These are phyloP conservation scores for Drosophila nr. perissopoda DNA, from an alignment of 2,888 invertebrate species.

Conservation along the genomic window DNA sequence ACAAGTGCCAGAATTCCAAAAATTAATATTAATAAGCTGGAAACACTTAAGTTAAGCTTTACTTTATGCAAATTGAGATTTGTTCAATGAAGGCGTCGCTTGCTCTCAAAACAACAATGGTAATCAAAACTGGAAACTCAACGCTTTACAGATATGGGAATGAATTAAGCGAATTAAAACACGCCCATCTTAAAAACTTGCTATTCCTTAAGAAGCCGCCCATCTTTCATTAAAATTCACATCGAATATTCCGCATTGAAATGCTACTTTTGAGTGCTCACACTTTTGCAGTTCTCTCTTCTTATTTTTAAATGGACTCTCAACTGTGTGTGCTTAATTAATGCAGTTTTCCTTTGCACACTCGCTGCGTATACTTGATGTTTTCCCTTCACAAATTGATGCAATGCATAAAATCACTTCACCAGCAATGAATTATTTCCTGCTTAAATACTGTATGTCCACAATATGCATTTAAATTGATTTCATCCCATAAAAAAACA, in stretches of 20 bases:
- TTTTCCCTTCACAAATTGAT: background rate
- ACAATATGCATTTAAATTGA: background rate
- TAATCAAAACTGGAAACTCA: slow-evolving; percentile 27
- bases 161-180: slow-evolving; percentile 7
- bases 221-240: slow-evolving; percentile 23
- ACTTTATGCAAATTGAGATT: slow-evolving; percentile 32
- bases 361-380: slow-evolving; percentile 37
- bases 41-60: slow-evolving; percentile 7
- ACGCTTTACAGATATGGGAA: slow-evolving; percentile 23
- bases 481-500: background rate
- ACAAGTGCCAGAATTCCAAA: background rate
- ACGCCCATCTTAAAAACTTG: slow-evolving; percentile 7
- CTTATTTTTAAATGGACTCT: background rate
- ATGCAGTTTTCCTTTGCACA: slow-evolving; percentile 9
- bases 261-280: background rate
- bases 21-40: background rate
- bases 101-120: slow-evolving; percentile 3
- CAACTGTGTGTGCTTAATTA: slow-evolving; percentile 9
- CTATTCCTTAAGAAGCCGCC: background rate
- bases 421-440: slow-evolving; percentile 3
- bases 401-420: slow-evolving; percentile 12
- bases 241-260: background rate
- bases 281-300: background rate
- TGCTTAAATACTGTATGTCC: background rate
- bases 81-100: slow-evolving; percentile 9